Evolutionary conservation across 2,888 invertebrate species (phyloP), one percentile per base, ranked within the genome.

Genomic region (Lasioglossum figueresi): DNA sequence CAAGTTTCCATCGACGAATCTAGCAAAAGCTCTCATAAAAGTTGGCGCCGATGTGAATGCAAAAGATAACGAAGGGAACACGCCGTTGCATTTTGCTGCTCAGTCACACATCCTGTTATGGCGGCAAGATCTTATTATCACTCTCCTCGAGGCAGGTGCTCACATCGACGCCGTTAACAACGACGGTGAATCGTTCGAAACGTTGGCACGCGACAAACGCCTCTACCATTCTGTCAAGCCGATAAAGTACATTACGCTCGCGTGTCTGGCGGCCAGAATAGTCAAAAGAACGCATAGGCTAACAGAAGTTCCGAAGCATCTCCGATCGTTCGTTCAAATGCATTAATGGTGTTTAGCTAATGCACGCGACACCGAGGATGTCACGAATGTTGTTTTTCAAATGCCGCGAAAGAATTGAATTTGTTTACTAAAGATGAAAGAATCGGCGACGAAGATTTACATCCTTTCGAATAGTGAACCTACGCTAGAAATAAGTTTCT

Each of bases 81-180:
- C 98, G 34, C 97, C 99, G 19, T 96, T 99, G 76, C 99, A 99
- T 94, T 96, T 98, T 84, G 97, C 97, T 0, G 98, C 98, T 86
- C 96, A 97, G 95, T 97, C 97, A 82, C 95, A 95, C 27, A 19
- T 63, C 31, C 31, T 31, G 88, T 97, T 97, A 0, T 97, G 97
- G 92, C 87, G 90, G 14, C 87, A 83, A 3, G 91, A 91, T 27
- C 96, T 98, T 68, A 97, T 98, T 0, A 96, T 96, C 90, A 96
- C 96, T 14, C 95, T 99, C 10, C 96, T 99, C 0, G 95, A 97
- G 8, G 96, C 97, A 93, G 99, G 99, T 82, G 98, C 98, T 0
- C 98, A 98, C 95, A 96, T 98, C 85, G 98, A 98, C 95, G 96
- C 97, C 72, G 97, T 97, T 91, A 98, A 98, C 96, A 96, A 96